A percentile compares a stretch with the other conserved stretches of the same genome.
phyloP scores from a whole-genome alignment of 1,140 invertebrate species.

The Trialeurodes vaporariorum region DNA sequence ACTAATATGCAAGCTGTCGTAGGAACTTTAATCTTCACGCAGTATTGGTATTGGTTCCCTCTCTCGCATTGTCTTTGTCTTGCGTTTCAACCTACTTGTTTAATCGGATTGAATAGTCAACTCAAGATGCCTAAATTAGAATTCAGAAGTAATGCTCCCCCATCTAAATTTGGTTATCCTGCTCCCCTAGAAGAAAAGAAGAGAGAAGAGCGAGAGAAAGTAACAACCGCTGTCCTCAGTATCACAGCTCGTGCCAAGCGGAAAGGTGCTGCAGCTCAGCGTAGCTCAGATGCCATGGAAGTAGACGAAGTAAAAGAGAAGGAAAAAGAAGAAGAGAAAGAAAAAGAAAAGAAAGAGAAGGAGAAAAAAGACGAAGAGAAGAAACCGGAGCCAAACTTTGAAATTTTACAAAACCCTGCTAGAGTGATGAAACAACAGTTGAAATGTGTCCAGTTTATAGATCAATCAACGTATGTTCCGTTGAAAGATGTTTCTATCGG shows the following conservation, averaged over 20 bases:
- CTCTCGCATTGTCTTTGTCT: constrained; percentile 89
- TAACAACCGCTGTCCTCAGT: constrained; percentile 92
- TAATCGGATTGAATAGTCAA: constrained; percentile 90
- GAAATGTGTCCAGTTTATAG: constrained; percentile 70
- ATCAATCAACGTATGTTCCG: constrained; percentile 66
- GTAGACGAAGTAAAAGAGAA: constrained; percentile 36
- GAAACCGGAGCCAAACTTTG: constrained; percentile 70
- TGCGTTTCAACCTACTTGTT: constrained; percentile 90
- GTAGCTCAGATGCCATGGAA: constrained; percentile 34
- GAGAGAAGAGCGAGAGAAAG: constrained; percentile 88
- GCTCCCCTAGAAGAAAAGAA: constrained; percentile 96
- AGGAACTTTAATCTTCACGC: constrained; percentile 94
- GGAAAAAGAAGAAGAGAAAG: constrained; percentile 39
- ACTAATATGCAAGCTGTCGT: constrained; percentile 96
- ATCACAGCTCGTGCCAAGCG: constrained; percentile 86
- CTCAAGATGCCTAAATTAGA: constrained; percentile 96
- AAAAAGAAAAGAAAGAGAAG: constrained; percentile 43
- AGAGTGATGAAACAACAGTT: constrained; percentile 83
- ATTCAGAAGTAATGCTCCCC: constrained; percentile 83
- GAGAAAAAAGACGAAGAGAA: constrained; percentile 57
- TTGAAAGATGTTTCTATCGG: constrained; percentile 88
- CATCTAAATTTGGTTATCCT: constrained; percentile 92
- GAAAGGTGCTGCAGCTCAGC: constrained; percentile 59
- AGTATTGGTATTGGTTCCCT: constrained; percentile 99
- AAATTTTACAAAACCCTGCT: constrained; percentile 88